Evolutionary conservation across 2,113 vertebrate species (phyloP).

Genomic region (Chloroceryle aenea): DNA sequence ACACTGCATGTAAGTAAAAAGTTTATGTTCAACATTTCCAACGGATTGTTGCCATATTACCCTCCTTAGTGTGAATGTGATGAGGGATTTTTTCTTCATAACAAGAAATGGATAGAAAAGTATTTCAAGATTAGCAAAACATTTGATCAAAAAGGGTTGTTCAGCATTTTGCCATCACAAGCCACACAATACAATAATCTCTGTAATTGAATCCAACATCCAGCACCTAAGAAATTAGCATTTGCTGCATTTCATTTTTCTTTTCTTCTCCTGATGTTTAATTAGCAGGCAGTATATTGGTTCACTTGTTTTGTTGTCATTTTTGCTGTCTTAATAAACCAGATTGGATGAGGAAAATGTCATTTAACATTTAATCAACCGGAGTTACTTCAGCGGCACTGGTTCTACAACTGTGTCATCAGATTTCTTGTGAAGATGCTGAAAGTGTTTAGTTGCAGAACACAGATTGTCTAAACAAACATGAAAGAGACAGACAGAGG

Average conservation of each 20-base stretch:
- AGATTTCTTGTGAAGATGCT: conserved; percentile 39
- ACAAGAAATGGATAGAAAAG: not conserved
- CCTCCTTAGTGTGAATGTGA: not conserved
- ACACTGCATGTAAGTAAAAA: not conserved
- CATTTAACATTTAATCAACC: conserved; percentile 38
- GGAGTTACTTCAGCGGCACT: conserved; percentile 14
- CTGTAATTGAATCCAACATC: conserved; percentile 30
- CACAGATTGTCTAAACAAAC: not conserved
- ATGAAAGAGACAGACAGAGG: not conserved
- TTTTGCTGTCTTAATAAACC: conserved; percentile 66
- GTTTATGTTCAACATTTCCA: not conserved
- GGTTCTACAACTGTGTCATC: not conserved
- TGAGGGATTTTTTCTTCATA: not conserved
- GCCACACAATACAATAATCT: not conserved
- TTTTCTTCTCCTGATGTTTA: conserved; percentile 36
- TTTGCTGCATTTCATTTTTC: conserved; percentile 18
- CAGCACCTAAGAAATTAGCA: conserved; percentile 34
- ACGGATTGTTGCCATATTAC: not conserved
- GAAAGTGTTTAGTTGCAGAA: conserved; percentile 39
- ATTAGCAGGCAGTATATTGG: conserved; percentile 55
- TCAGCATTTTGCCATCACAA: not conserved
- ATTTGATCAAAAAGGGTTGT: not conserved
- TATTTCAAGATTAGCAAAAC: not conserved
- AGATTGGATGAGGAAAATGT: conserved; percentile 35
- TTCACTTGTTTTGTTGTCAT: conserved; percentile 43